Conservation (phyloP, 2,797 vertebrate genomes). For the Sebastiscus tertius region DNA sequence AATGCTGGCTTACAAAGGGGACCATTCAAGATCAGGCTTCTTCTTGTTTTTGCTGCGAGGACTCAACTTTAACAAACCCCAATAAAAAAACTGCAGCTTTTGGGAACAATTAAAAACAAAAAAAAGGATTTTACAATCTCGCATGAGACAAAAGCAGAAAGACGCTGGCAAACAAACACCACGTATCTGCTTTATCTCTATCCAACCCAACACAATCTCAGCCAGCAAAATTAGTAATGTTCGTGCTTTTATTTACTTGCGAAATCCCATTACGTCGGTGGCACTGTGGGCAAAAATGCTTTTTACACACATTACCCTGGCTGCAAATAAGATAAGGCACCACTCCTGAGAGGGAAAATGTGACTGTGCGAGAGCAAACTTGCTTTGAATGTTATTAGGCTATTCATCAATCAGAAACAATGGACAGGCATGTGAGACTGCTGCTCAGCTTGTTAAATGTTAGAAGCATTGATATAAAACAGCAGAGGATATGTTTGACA, state of each 20-base stretch:
- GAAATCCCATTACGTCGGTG: slow-evolving; percentile 70
- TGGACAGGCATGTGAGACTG: slow-evolving; percentile 41
- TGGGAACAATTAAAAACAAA: neutral
- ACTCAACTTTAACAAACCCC: neutral
- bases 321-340: slow-evolving; percentile 77
- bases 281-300: slow-evolving; percentile 70
- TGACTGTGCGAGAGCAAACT: slow-evolving; percentile 61
- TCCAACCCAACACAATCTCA: slow-evolving; percentile 44
- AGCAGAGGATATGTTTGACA: slow-evolving; percentile 19
- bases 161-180: slow-evolving; percentile 39
- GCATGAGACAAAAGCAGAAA: slow-evolving; percentile 9
- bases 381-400: slow-evolving; percentile 68
- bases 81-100: slow-evolving; percentile 6
- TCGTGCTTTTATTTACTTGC: slow-evolving; percentile 76
- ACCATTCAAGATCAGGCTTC: slow-evolving; percentile 46
- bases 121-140: slow-evolving; percentile 2
- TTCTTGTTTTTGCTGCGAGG: neutral
- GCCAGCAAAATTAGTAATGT: slow-evolving; percentile 59
- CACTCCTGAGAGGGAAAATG: slow-evolving; percentile 71
- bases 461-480: slow-evolving; percentile 33
- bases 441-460: slow-evolving; percentile 49
- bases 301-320: slow-evolving; percentile 77
- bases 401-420: slow-evolving; percentile 70
- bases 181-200: slow-evolving; percentile 61
- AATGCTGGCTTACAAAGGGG: slow-evolving; percentile 54